phyloP scores from a whole-genome alignment of 2,797 vertebrate species.

The Morus bassanus region DNA sequence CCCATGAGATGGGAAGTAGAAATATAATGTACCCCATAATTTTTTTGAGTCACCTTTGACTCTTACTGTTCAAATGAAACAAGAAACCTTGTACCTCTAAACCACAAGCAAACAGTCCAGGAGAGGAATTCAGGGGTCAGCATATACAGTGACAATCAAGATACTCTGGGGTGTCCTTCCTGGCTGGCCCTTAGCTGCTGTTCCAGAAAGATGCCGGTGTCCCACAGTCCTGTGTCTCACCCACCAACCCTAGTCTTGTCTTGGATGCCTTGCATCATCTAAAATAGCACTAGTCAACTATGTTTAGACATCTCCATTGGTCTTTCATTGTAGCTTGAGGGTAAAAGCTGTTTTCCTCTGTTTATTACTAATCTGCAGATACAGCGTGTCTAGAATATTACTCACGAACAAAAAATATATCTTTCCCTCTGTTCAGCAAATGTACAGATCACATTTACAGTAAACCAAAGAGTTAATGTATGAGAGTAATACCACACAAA shows the following conservation, averaged over 20 bases:
- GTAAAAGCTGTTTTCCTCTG: neutral
- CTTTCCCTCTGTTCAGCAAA: neutral
- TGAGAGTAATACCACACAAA: neutral
- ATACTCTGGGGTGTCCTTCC: neutral
- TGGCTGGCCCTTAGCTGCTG: neutral
- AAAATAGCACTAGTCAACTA: neutral
- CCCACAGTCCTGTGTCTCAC: rapidly evolving
- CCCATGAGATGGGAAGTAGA: neutral
- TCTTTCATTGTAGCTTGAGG: neutral
- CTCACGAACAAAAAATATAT: neutral
- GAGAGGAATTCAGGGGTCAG: neutral
- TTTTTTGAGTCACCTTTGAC: neutral
- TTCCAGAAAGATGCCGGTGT: neutral
- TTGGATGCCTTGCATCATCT: neutral
- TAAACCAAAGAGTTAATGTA: neutral
- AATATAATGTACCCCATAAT: neutral
- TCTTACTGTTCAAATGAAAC: neutral
- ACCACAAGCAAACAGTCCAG: neutral
- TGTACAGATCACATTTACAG: neutral
- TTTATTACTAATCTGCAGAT: neutral
- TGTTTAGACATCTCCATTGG: neutral
- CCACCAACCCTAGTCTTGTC: neutral
- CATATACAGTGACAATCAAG: neutral
- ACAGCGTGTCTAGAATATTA: neutral
- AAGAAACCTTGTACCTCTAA: neutral